A percentile compares a stretch with the other conserved stretches of the same genome.
Conservation (phyloP, 2,888 invertebrate species). For the Drosophila colorata region DNA sequence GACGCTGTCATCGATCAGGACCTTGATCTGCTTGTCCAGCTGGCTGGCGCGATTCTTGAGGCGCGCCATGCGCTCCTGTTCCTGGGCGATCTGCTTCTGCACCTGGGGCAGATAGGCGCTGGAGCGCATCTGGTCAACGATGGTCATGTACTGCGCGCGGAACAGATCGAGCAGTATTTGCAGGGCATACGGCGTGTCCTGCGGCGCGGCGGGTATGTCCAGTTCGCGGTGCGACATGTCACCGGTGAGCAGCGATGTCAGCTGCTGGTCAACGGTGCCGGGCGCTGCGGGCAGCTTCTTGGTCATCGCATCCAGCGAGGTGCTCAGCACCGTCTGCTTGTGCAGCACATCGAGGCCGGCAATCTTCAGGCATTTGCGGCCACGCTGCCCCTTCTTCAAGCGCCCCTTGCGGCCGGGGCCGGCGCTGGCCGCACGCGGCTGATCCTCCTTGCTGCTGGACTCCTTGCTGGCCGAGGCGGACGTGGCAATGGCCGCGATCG, state of each 20-base stretch:
- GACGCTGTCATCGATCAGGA: conserved; percentile 96
- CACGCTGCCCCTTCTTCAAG: conserved; percentile 87
- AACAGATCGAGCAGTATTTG: conserved; percentile 95
- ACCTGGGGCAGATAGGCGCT: conserved; percentile 91
- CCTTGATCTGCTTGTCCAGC: conserved; percentile 96
- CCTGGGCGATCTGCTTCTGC: conserved; percentile 91
- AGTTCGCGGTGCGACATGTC: conserved; percentile 92
- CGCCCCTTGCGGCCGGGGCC: conserved; percentile 86
- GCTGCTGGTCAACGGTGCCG: conserved; percentile 95
- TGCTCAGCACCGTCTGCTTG: conserved; percentile 94
- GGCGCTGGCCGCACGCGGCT: conserved; percentile 57
- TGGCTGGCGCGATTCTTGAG: conserved; percentile 94
- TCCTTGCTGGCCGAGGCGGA: conserved; percentile 74
- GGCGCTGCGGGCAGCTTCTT: conserved; percentile 94
- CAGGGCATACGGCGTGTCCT: conserved; percentile 93
- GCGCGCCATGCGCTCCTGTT: conserved; percentile 93
- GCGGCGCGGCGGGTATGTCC: conserved; percentile 92
- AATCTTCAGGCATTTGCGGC: conserved; percentile 90
- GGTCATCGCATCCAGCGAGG: conserved; percentile 90
- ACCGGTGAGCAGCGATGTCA: conserved; percentile 91
- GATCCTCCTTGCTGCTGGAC: conserved; percentile 85
- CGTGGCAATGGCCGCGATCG: conserved; percentile 82
- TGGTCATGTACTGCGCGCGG: conserved; percentile 93
- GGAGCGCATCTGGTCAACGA: conserved; percentile 93
- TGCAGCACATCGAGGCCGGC: conserved; percentile 95